Evolutionary conservation across 1,140 invertebrate genomes (phyloP).

Genomic region (Dendroctonus ponderosae): DNA sequence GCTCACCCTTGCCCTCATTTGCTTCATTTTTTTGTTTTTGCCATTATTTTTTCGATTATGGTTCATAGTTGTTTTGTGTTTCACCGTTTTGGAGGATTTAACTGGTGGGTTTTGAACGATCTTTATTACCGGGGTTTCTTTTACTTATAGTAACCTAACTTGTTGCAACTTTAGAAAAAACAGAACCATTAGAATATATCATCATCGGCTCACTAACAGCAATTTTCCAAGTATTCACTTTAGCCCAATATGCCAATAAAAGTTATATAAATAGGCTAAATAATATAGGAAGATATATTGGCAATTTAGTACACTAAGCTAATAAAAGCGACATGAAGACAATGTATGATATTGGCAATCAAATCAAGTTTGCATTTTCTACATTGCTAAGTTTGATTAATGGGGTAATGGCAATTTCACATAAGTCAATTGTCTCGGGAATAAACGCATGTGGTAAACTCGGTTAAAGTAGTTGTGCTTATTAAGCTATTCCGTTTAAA

Average conservation of each 20-base stretch:
- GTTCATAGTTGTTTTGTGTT: no score
- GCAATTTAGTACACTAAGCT: constrained; percentile 9
- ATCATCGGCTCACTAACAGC: no score
- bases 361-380: constrained; percentile 3
- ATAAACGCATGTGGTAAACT: background rate
- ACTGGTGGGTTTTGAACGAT: no score
- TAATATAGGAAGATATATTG: constrained; percentile 6
- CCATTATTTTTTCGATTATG: background rate
- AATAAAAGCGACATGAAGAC: constrained; percentile 20
- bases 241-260: no score
- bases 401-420: constrained; percentile 2
- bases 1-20: constrained; percentile 1
- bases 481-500: background rate
- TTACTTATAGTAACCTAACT: no score
- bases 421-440: background rate
- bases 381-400: constrained; percentile 15
- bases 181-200: no score
- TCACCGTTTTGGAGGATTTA: no score
- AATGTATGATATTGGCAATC: constrained; percentile 21
- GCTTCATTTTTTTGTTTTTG: background rate
- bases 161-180: no score
- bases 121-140: no score
- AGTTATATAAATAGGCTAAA: no score
- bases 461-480: background rate
- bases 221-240: no score